Conservation (phyloP, 1,140 invertebrate genomes). For the Drosophila ogumai region DNA sequence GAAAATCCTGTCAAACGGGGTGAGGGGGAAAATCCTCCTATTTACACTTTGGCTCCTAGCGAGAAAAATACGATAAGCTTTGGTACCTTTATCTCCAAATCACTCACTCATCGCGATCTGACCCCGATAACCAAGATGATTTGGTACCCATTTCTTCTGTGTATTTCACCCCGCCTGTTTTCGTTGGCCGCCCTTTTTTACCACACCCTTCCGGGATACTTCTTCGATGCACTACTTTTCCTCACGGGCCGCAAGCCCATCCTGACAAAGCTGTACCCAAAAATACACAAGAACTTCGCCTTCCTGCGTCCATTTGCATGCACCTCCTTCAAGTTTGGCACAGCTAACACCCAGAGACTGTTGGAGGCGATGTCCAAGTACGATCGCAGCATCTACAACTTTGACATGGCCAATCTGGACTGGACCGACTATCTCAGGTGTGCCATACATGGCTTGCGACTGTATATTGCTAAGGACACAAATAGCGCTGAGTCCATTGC, state of each 20-base stretch:
- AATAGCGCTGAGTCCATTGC: conserved; percentile 85
- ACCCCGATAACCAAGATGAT: conserved; percentile 80
- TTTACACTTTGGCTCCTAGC: conserved; percentile 90
- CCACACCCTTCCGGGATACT: conserved; percentile 87
- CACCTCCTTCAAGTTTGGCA: conserved; percentile 88
- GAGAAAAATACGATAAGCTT: conserved; percentile 88
- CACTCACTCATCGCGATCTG: conserved; percentile 43
- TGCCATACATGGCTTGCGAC: conserved; percentile 87
- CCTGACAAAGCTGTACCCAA: conserved; percentile 89
- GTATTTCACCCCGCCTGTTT: conserved; percentile 79
- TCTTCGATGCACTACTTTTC: conserved; percentile 86
- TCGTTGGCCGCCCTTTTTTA: conserved; percentile 85
- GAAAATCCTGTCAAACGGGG: not conserved
- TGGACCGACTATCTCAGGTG: conserved; percentile 87
- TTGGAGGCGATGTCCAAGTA: conserved; percentile 86
- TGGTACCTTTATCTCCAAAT: conserved; percentile 85
- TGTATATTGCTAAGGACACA: conserved; percentile 89
- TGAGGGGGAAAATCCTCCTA: conserved; percentile 76
- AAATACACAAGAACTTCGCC: conserved; percentile 88
- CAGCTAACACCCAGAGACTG: conserved; percentile 87
- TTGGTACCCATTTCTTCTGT: conserved; percentile 85
- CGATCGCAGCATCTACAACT: conserved; percentile 89
- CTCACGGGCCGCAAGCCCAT: conserved; percentile 79
- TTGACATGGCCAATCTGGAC: conserved; percentile 88
- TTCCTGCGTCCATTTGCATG: conserved; percentile 89